Evolutionary conservation across 2,888 invertebrate species (phyloP).

Genomic region (Cosmorhoe ocellata): DNA sequence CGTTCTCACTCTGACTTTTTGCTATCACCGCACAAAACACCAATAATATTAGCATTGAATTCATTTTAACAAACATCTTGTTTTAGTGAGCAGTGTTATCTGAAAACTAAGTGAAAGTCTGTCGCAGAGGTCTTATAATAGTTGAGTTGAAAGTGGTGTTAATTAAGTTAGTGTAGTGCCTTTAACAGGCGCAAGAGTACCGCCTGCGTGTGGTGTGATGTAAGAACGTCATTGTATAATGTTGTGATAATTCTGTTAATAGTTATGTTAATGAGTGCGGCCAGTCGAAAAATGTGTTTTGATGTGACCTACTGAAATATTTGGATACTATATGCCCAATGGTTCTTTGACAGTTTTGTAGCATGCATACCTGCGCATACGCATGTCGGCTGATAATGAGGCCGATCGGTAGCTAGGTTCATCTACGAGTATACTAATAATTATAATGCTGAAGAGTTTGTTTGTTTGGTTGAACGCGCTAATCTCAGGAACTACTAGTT

Average conservation of each 20-base stretch:
- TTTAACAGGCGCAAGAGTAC: conserved; percentile 35
- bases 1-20: conserved; percentile 44
- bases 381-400: too few species aligned
- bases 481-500: too few species aligned
- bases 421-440: too few species aligned
- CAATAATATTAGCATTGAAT: conserved; percentile 29
- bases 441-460: too few species aligned
- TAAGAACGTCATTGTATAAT: conserved; percentile 41
- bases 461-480: too few species aligned
- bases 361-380: too few species aligned
- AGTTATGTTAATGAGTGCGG: conserved; percentile 16
- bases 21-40: conserved; percentile 48
- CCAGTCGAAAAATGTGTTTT: conserved; percentile 9
- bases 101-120: conserved; percentile 66
- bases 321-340: too few species aligned
- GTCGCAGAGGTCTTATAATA: conserved; percentile 61
- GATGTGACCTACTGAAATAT: conserved; percentile 14
- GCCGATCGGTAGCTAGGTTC: too few species aligned
- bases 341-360: too few species aligned
- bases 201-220: conserved; percentile 29
- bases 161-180: conserved; percentile 70
- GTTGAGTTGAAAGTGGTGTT: conserved; percentile 66
- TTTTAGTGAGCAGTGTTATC: conserved; percentile 5
- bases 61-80: conserved; percentile 12
- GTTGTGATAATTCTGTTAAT: conserved; percentile 19